Evolutionary conservation across 2,888 invertebrate species (phyloP).

Genomic region (Blera fallax): DNA sequence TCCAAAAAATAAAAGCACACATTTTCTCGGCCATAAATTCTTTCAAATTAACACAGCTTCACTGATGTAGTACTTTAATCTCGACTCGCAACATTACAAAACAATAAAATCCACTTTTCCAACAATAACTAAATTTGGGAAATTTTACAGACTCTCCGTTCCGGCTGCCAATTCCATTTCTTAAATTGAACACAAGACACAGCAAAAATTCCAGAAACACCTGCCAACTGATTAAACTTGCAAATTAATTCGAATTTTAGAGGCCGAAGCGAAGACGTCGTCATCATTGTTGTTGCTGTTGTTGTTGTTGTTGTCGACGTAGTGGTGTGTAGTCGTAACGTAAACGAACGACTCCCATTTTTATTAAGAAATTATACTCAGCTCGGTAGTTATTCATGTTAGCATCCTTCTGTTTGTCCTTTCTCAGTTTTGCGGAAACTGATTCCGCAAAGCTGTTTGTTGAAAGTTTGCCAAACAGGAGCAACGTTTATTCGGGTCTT

Average conservation of each 20-base stretch:
- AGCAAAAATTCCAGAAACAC: slow-evolving; percentile 70
- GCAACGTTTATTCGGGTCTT: slow-evolving; percentile 23
- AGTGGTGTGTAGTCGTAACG: slow-evolving; percentile 27
- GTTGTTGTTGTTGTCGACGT: background rate
- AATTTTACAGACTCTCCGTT: slow-evolving; percentile 54
- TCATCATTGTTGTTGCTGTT: slow-evolving; percentile 4
- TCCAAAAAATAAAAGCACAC: too few relatives aligned
- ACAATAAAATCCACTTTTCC: slow-evolving; percentile 56
- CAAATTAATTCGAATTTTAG: slow-evolving; percentile 81
- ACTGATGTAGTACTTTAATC: slow-evolving; percentile 40
- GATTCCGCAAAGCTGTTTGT: slow-evolving; percentile 69
- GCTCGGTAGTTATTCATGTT: slow-evolving; percentile 70
- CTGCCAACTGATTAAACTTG: slow-evolving; percentile 79
- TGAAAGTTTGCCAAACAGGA: slow-evolving; percentile 68
- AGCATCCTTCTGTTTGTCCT: slow-evolving; percentile 62
- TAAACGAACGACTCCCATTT: slow-evolving; percentile 64
- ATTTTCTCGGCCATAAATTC: background rate
- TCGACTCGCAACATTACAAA: slow-evolving; percentile 57
- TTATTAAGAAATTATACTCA: slow-evolving; percentile 68
- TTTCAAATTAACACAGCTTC: slow-evolving; percentile 1
- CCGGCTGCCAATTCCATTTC: slow-evolving; percentile 66
- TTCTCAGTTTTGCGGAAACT: slow-evolving; percentile 42
- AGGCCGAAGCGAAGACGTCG: slow-evolving; percentile 74
- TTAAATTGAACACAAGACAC: slow-evolving; percentile 68
- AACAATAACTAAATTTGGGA: slow-evolving; percentile 44